These are phyloP conservation scores for Luidia sarsii DNA, from an alignment of 53 echinoderm and acorn worm genomes.

Conservation along the genomic window DNA sequence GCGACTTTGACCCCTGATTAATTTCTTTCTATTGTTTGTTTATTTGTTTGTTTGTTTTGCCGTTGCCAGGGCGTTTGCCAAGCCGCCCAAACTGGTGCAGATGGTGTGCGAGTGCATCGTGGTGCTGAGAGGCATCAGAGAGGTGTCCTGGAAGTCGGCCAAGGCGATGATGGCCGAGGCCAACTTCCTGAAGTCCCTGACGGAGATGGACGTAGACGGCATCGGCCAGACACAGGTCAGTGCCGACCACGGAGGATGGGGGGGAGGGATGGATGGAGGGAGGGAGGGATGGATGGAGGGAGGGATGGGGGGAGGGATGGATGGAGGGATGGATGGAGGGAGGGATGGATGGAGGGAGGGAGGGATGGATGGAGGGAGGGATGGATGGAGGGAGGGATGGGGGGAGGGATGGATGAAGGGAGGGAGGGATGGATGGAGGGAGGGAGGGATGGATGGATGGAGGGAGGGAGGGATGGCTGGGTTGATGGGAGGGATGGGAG, in stretches of 20 bases:
- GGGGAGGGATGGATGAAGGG: too few relatives aligned
- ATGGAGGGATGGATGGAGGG: too few relatives aligned
- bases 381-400: too few relatives aligned
- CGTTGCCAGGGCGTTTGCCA: constrained; percentile 87
- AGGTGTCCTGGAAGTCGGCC: constrained; percentile 99
- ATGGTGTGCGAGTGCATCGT: constrained; percentile 99
- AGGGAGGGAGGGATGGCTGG: too few relatives aligned
- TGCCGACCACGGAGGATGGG: neutral
- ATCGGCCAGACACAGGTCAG: constrained; percentile 94
- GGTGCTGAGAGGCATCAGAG: constrained; percentile 91
- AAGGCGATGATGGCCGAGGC: constrained; percentile 99
- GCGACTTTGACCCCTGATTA: neutral
- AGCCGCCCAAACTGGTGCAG: constrained; percentile 98
- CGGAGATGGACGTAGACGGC: constrained; percentile 94
- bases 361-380: too few relatives aligned
- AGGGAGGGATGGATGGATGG: too few relatives aligned
- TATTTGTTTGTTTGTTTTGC: neutral
- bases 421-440: too few relatives aligned
- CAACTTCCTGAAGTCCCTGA: constrained; percentile 94
- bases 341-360: too few relatives aligned
- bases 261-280: too few relatives aligned
- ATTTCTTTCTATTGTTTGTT: neutral
- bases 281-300: too few relatives aligned
- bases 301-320: too few relatives aligned
- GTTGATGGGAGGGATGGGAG: too few relatives aligned